Evolutionary conservation across 2,797 vertebrate genomes (phyloP).

Genomic region (Lepus townsendii): DNA sequence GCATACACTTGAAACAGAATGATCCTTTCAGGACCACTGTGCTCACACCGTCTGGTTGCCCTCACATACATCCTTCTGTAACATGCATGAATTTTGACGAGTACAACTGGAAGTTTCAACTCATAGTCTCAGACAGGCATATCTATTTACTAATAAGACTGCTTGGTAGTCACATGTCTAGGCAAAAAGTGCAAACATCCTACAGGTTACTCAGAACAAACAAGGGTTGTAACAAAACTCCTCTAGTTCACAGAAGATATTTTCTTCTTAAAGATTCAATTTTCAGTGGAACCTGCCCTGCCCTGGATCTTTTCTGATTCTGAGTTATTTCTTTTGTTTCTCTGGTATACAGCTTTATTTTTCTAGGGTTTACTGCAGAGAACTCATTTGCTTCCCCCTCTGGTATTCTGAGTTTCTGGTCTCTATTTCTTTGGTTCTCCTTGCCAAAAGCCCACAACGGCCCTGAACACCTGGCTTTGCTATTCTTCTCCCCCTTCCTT

Average conservation of each 20-base stretch:
- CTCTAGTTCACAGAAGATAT: neutral
- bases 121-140: neutral
- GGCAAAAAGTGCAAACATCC: neutral
- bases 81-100: neutral
- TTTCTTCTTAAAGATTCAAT: slow-evolving; percentile 34
- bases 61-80: too few relatives aligned
- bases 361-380: neutral
- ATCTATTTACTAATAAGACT: neutral
- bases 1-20: neutral
- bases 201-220: neutral
- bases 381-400: neutral
- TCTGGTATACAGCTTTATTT: slow-evolving; percentile 10
- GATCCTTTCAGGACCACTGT: neutral
- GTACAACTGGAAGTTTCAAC: neutral
- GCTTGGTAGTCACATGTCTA: neutral
- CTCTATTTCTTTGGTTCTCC: neutral
- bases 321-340: slow-evolving; percentile 39
- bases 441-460: neutral
- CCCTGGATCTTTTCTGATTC: slow-evolving; percentile 23
- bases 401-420: neutral
- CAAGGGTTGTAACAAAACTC: neutral
- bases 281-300: slow-evolving; percentile 16
- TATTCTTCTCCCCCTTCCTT: neutral
- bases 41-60: neutral
- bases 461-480: slow-evolving; percentile 32